Base-by-base conservation (phyloP, 23 tunicate species). In the Styela plicata region DNA sequence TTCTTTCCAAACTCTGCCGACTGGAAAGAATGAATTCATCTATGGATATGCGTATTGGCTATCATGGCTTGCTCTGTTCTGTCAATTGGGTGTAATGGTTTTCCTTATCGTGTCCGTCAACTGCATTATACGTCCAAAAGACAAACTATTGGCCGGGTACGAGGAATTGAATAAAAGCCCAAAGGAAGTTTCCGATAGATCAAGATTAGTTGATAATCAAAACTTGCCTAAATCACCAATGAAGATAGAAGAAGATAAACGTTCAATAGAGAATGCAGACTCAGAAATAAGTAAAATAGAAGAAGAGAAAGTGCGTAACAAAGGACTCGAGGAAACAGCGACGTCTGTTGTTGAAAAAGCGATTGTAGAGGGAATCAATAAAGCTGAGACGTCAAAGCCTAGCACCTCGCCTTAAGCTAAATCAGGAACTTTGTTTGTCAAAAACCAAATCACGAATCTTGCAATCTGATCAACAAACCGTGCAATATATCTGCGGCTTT, bases 31-130 rank as follows among this genome's bases (percentile, higher is more conserved):
- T 44, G 52, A 36, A 44, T 76, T 33, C 31, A 24, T 1, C 25
- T 76, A 76, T 44, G 81, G 81, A 44, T 76, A 76, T n/a, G 81
- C 81, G 13, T 76, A 76, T 44, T 33, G 52, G 66, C 25, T 76
- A 25, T 53, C 63, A 16, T 76, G 81, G 81, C n/a, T 76, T n/a
- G 81, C 53, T 13, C 29, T 76, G 17, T 52, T 52, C 66, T 44
- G 52, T 17, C 81, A 76, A 76, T 19, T 44, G 10, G 66, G 26
- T 1, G 66, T 76, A 0, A 44, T 29, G 31, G 66, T 76, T 21
- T 76, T 76, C 65, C 33, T 44, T 13, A 24, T 53, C 64, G 65
- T 76, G 19, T 36, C 63, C 23, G 28, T 44, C 81, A 1, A 53
- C 31, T 28, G 28, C 18, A 24, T 29, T 13, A 44, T 52, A 76